Evolutionary conservation across 1,140 invertebrate genomes (phyloP).

Genomic region (Belonocnema kinseyi): DNA sequence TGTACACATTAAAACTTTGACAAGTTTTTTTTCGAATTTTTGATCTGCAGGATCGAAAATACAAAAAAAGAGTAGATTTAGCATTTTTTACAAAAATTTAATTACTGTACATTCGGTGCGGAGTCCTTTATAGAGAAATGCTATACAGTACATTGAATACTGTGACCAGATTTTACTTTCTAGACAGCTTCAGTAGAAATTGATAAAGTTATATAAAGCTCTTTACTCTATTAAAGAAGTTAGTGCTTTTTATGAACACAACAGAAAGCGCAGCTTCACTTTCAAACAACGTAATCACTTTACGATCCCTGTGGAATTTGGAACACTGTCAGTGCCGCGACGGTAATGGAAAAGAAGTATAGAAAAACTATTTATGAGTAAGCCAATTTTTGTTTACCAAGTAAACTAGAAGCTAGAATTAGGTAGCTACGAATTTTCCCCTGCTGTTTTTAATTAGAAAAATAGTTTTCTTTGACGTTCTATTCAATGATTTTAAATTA

Average conservation of each 20-base stretch:
- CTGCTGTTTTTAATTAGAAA: neutral
- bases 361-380: conserved; percentile 23
- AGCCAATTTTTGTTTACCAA: conserved; percentile 6
- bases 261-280: conserved; percentile 23
- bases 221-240: conserved; percentile 26
- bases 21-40: too few species aligned
- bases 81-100: too few species aligned
- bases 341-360: conserved; percentile 9
- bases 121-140: too few species aligned
- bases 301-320: conserved; percentile 27
- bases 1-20: too few species aligned
- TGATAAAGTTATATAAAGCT: neutral
- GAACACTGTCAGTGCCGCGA: conserved; percentile 8
- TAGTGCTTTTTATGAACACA: conserved; percentile 24
- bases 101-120: too few species aligned
- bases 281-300: conserved; percentile 26
- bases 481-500: too few species aligned
- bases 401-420: conserved; percentile 9
- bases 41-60: too few species aligned
- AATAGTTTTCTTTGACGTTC: neutral
- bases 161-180: too few species aligned
- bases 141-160: too few species aligned
- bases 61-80: too few species aligned
- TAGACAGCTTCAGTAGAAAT: neutral
- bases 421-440: neutral